Evolutionary conservation across 2,888 invertebrate species (phyloP).

Genomic region (Lasioglossum morio): DNA sequence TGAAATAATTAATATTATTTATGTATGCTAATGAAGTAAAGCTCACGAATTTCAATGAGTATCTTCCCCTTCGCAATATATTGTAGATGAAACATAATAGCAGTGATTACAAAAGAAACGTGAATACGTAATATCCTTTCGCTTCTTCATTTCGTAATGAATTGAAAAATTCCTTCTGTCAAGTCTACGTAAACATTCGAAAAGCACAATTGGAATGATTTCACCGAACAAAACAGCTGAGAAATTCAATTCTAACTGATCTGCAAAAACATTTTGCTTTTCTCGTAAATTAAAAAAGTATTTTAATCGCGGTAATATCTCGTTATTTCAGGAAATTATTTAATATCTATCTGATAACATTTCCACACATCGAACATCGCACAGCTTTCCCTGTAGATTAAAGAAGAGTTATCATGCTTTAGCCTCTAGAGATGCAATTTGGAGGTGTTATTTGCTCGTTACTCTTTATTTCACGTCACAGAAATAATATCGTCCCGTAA

Average conservation of each 20-base stretch:
- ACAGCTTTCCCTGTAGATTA: neutral
- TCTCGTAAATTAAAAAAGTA: neutral
- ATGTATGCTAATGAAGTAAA: neutral
- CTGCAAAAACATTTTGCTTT: neutral
- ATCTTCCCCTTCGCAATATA: neutral
- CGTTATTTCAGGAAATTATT: too few species aligned
- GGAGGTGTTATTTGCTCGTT: neutral
- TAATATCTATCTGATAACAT: neutral
- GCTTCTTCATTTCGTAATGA: neutral
- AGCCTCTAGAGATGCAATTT: neutral
- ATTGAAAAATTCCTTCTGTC: neutral
- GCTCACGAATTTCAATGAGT: neutral
- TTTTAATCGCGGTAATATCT: neutral
- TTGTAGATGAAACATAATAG: neutral
- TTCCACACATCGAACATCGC: neutral
- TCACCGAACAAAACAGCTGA: neutral
- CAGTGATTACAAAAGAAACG: neutral
- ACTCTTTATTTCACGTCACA: neutral
- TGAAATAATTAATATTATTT: neutral
- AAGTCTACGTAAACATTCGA: neutral
- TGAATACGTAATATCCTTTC: conserved; percentile 16
- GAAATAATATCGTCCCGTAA: conserved; percentile 23
- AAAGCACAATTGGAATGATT: neutral
- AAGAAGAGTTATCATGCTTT: neutral
- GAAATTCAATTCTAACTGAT: neutral